Evolutionary conservation across 2,888 invertebrate genomes (phyloP).

Genomic region (Xestia xanthographa): DNA sequence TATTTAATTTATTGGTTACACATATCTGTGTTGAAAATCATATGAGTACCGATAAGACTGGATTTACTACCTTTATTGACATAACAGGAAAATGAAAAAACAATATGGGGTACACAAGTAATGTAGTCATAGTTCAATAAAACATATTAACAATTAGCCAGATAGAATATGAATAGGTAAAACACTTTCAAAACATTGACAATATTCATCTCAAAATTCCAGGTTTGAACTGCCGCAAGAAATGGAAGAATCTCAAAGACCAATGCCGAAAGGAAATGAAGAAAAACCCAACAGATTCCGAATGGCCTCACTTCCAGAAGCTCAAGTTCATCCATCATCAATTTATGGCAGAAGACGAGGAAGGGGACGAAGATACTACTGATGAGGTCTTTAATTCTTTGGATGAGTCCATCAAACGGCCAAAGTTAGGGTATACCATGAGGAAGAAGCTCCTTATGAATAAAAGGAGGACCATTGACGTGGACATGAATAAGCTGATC

Average conservation of each 20-base stretch:
- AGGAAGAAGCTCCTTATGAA: slow-evolving; percentile 86
- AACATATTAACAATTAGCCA: not conserved
- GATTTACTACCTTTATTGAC: not conserved
- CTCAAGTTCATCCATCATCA: slow-evolving; percentile 86
- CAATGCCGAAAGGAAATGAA: slow-evolving; percentile 89
- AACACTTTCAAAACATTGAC: slow-evolving; percentile 9
- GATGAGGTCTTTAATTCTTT: slow-evolving; percentile 84
- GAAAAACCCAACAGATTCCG: slow-evolving; percentile 82
- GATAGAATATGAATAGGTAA: not conserved
- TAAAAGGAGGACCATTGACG: slow-evolving; percentile 84
- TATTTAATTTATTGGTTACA: not conserved
- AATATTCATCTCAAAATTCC: slow-evolving; percentile 67
- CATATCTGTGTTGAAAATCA: slow-evolving; percentile 2
- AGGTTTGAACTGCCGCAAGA: slow-evolving; percentile 87
- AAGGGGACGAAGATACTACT: slow-evolving; percentile 82
- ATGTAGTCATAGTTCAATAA: not conserved
- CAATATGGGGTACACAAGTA: not conserved
- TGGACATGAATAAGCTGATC: slow-evolving; percentile 86
- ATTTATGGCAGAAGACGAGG: slow-evolving; percentile 85
- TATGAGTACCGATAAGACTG: slow-evolving; percentile 3
- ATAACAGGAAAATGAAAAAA: not conserved
- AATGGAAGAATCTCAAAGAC: slow-evolving; percentile 89
- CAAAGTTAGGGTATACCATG: slow-evolving; percentile 87
- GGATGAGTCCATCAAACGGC: slow-evolving; percentile 85
- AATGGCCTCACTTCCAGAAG: slow-evolving; percentile 87